A percentile compares a stretch with the other conserved stretches of the same genome.
These are phyloP conservation scores for Andrena bicolor DNA, from an alignment of 2,888 invertebrate genomes.

Conservation along the genomic window DNA sequence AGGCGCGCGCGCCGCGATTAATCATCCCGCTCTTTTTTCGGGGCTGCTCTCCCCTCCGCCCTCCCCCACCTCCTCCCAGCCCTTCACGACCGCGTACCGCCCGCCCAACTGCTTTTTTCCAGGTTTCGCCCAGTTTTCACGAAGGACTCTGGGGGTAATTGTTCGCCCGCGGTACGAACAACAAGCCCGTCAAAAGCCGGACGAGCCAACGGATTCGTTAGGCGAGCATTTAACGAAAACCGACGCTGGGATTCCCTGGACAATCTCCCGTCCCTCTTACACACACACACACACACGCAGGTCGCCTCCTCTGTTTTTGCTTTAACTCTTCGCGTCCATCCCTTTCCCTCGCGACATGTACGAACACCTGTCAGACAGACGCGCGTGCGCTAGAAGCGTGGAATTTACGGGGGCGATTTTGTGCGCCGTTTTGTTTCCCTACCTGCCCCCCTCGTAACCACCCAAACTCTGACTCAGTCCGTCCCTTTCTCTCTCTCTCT, in stretches of 20 bases:
- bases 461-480: too few species aligned
- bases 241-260: slow-evolving; percentile 49
- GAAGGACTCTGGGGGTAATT: slow-evolving; percentile 74
- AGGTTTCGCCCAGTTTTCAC: slow-evolving; percentile 65
- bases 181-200: slow-evolving; percentile 76
- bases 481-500: not conserved
- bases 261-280: slow-evolving; percentile 7
- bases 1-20: slow-evolving; percentile 66
- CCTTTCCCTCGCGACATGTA: slow-evolving; percentile 26
- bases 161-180: slow-evolving; percentile 73
- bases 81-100: slow-evolving; percentile 5
- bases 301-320: slow-evolving; percentile 19
- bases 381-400: slow-evolving; percentile 23
- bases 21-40: slow-evolving; percentile 74
- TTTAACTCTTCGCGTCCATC: slow-evolving; percentile 12
- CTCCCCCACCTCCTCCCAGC: not conserved
- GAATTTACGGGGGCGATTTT: slow-evolving; percentile 60
- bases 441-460: not conserved
- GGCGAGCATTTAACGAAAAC: slow-evolving; percentile 75
- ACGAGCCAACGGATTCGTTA: slow-evolving; percentile 75
- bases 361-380: slow-evolving; percentile 47
- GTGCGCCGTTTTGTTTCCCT: slow-evolving; percentile 43
- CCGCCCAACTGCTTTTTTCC: slow-evolving; percentile 41
- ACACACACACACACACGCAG: too few species aligned
- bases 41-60: slow-evolving; percentile 36